A percentile compares a stretch with the other conserved stretches of the same genome.
Evolutionary conservation across 2,797 vertebrate genomes (phyloP).

Genomic region (Alexandromys oeconomus): DNA sequence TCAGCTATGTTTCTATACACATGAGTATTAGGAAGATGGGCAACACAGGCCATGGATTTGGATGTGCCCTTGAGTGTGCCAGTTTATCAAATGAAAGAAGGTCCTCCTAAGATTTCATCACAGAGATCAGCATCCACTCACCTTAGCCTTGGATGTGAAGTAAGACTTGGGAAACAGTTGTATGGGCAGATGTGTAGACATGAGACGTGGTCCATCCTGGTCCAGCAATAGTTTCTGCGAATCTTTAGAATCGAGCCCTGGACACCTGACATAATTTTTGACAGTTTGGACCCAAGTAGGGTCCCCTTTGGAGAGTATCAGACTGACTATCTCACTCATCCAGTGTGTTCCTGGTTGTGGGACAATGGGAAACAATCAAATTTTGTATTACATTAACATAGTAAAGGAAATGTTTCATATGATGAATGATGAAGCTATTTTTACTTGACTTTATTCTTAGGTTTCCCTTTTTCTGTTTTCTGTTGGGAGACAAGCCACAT

Average conservation of each 20-base stretch:
- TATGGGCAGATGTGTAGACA: not conserved
- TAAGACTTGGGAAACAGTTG: not conserved
- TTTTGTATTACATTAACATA: not conserved
- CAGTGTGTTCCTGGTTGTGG: not conserved
- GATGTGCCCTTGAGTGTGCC: not conserved
- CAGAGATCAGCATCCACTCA: not conserved
- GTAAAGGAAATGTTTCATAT: not conserved
- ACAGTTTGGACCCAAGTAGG: not conserved
- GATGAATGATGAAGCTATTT: not conserved
- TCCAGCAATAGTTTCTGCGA: not conserved
- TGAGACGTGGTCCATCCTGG: not conserved
- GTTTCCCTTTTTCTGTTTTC: not conserved
- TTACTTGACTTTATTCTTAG: not conserved
- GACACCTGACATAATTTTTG: no score
- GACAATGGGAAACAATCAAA: not conserved
- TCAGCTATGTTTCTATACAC: not conserved
- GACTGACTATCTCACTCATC: not conserved
- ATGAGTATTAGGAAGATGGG: no score
- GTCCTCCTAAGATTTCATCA: not conserved
- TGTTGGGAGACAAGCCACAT: not conserved
- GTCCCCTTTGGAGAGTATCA: not conserved
- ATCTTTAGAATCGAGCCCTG: not conserved
- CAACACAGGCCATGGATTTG: not conserved
- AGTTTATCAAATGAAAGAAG: not conserved
- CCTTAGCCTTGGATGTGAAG: not conserved